These are phyloP conservation scores for honey bee (Apis mellifera) DNA, from an alignment of 1,140 invertebrate species.

Conservation along the genomic window Amel_HAv3.1 CM009933.2:9393001-9393500, in stretches of 20 bases:
- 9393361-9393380: too few relatives aligned
- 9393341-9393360: too few relatives aligned
- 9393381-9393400: slow-evolving; percentile 46
- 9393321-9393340: background rate
- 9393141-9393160: background rate
- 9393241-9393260: background rate
- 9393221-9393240: slow-evolving; percentile 1
- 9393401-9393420: slow-evolving; percentile 69
- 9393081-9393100: background rate
- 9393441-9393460: slow-evolving; percentile 47
- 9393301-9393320: background rate
- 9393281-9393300: background rate
- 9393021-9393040: slow-evolving; percentile 2
- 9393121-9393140: background rate
- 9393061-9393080: background rate
- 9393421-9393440: slow-evolving; percentile 63
- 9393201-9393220: background rate
- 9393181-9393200: background rate
- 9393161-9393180: background rate
- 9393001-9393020: background rate
- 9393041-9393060: background rate
- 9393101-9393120: background rate
- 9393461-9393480: slow-evolving; percentile 58
- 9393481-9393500: slow-evolving; percentile 21
- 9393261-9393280: background rate